Percentiles rank a stretch among this genome's conserved stretches.
Conservation (phyloP, 2,888 invertebrate species). For the Agrochola circellaris region DNA sequence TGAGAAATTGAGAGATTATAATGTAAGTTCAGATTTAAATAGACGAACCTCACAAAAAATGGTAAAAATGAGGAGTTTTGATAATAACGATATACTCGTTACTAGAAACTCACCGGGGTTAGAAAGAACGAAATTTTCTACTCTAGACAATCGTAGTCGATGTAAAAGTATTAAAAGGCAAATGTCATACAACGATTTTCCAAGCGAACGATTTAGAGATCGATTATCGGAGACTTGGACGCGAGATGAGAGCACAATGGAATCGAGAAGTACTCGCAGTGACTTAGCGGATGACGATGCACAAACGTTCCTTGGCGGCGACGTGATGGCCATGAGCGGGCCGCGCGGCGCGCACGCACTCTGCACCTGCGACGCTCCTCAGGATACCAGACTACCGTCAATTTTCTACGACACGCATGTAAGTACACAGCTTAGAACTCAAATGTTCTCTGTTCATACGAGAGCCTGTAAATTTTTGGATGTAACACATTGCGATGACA, state of each 20-base stretch:
- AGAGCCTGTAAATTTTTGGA: neutral
- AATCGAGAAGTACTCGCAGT: slow-evolving; percentile 81
- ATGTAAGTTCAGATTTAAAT: slow-evolving; percentile 76
- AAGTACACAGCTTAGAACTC: slow-evolving; percentile 64
- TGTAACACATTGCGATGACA: neutral
- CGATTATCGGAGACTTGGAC: slow-evolving; percentile 82
- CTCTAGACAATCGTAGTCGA: slow-evolving; percentile 87
- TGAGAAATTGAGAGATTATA: slow-evolving; percentile 85
- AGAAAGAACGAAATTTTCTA: slow-evolving; percentile 86
- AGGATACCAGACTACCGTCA: slow-evolving; percentile 81
- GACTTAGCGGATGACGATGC: slow-evolving; percentile 82
- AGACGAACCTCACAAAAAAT: slow-evolving; percentile 78
- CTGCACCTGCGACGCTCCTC: slow-evolving; percentile 84
- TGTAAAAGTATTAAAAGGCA: slow-evolving; percentile 87
- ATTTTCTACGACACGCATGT: slow-evolving; percentile 88
- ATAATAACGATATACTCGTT: slow-evolving; percentile 83
- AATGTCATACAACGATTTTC: slow-evolving; percentile 89
- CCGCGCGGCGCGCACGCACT: slow-evolving; percentile 78
- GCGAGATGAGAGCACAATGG: slow-evolving; percentile 80
- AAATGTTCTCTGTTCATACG: neutral
- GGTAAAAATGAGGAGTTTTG: slow-evolving; percentile 85
- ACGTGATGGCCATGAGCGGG: slow-evolving; percentile 79
- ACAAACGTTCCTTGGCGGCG: slow-evolving; percentile 83
- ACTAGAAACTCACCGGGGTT: slow-evolving; percentile 80
- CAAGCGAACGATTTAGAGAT: slow-evolving; percentile 85